Evolutionary conservation across 1,140 invertebrate species (phyloP).

Genomic region (Acyrthosiphon pisum): DNA sequence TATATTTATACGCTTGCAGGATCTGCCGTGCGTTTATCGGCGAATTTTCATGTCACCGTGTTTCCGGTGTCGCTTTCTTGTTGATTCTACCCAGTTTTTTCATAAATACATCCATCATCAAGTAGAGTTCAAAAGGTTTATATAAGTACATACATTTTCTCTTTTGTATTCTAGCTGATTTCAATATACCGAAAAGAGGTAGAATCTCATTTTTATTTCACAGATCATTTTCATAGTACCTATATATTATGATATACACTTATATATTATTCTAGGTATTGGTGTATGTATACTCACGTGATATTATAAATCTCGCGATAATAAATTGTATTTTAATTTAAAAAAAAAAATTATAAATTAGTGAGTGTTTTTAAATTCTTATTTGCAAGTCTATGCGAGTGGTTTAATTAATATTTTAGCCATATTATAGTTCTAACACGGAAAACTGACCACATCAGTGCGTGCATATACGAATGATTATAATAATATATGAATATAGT

Average conservation of each 20-base stretch:
- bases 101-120: conserved; percentile 26
- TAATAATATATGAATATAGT: too few relatives aligned
- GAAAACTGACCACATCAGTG: not conserved
- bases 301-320: not conserved
- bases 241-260: too few relatives aligned
- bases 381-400: not conserved
- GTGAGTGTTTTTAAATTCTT: not conserved
- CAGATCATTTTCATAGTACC: not conserved
- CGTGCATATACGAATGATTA: not conserved
- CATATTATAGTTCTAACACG: not conserved
- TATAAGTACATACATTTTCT: not conserved
- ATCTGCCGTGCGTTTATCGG: conserved; percentile 32
- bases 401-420: not conserved
- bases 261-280: not conserved
- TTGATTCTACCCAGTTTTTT: not conserved
- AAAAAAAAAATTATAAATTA: not conserved
- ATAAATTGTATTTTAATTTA: not conserved
- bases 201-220: not conserved
- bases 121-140: conserved; percentile 24
- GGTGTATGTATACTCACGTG: not conserved
- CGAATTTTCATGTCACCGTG: conserved; percentile 33
- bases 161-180: not conserved
- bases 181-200: not conserved
- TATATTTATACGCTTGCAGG: not conserved
- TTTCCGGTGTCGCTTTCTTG: conserved; percentile 28